Evolutionary conservation across 2,113 vertebrate species (phyloP), one percentile per base, ranked within the genome.

Genomic region (Ursus arctos): DNA sequence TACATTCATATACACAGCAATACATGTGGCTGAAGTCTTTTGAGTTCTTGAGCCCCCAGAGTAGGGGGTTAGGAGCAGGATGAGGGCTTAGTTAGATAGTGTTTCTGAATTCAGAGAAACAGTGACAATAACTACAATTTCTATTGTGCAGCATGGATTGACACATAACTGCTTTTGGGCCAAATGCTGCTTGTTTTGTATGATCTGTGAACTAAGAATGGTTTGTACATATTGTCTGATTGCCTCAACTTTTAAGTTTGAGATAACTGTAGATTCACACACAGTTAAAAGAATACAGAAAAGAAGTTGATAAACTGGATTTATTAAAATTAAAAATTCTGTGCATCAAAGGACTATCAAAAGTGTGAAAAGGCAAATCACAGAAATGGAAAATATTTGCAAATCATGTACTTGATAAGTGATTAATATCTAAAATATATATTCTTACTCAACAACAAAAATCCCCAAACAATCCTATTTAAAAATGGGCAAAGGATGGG

Each of bases 171-270:
- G 13, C 9, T 51, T 71, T 15, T n/a, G 43, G 7, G 4, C 33
- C 55, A 89, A 71, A 86, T 77, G 18, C 8, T 53, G 22, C 47
- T 88, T 57, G 16, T 71, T 72, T 59, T 67, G 21, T 77, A 61
- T 61, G 47, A 67, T 7, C 59, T 0, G 16, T 5, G 36, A 83
- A 13, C 71, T 86, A 40, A 43, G 28, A 83, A 85, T 33, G 19
- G 11, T 36, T 59, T 88, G 76, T 76, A 28, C 15, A 69, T 83
- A 85, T 51, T 92, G 43, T 88, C 79, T 63, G 19, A 63, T 14
- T 69, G 13, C 53, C 12, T 57, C 55, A 94, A 76, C 51, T 86
- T 97, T 91, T 21, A 86, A 67, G 76, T 90, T 33, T 88, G 71
- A 71, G 81, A 36, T 51, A 81, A 59, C n/a, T 81, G 7, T 81